Evolutionary conservation across 2,797 vertebrate species (phyloP).

Genomic region (Chelidonichthys spinosus): DNA sequence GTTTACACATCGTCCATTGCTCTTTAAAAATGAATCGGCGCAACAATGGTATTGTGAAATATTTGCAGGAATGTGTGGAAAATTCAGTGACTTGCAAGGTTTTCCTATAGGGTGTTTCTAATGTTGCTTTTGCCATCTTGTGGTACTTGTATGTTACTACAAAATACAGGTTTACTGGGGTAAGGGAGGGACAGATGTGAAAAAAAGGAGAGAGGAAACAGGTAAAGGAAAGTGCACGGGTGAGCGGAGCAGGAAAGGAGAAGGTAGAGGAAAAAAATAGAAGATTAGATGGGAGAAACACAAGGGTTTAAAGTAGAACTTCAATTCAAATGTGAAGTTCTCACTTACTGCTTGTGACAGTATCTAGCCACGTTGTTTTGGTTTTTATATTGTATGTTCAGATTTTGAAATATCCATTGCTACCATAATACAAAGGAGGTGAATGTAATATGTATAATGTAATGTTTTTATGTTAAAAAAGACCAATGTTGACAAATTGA

Average conservation of each 20-base stretch:
- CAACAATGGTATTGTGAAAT: neutral
- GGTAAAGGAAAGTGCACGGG: no score
- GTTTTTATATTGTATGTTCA: neutral
- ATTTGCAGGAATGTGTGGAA: neutral
- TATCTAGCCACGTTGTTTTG: neutral
- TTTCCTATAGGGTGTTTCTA: neutral
- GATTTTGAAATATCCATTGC: neutral
- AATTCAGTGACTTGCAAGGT: neutral
- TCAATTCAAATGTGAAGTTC: neutral
- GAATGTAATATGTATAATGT: no score
- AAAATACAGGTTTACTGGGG: neutral
- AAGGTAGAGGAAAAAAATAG: no score
- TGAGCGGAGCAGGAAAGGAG: no score
- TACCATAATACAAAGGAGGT: neutral
- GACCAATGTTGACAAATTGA: neutral
- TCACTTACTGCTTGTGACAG: no score
- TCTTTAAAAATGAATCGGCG: no score
- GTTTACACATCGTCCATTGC: no score
- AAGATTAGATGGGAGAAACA: no score
- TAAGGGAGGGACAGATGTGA: neutral
- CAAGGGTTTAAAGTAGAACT: no score
- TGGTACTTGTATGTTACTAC: neutral
- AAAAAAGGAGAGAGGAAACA: neutral
- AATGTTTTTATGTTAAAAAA: neutral
- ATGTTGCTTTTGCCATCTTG: neutral